Evolutionary conservation across 2,888 invertebrate species (phyloP), one percentile per base, ranked within the genome.

Genomic region (Orgyia antiqua): DNA sequence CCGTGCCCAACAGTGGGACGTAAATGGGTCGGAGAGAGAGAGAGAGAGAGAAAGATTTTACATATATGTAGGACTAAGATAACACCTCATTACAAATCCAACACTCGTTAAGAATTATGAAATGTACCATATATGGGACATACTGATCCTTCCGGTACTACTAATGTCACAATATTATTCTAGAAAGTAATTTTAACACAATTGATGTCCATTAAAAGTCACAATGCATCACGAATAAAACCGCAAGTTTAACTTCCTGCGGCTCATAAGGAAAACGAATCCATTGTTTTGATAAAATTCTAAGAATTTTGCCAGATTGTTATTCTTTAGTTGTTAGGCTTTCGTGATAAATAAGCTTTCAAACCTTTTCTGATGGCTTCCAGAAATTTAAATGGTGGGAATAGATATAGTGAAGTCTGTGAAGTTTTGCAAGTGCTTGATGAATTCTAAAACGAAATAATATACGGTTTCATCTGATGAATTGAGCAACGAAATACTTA

Each of bases 271-370:
- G 52, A 45, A 55, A 55, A 58, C 39, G 35, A 26, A 29, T 35
- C 38, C 46, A 48, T 59, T 54, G 43, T 51, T 45, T 39, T 41
- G 40, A 46, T 51, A 39, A 28, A 28, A 36, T 53, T 54, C 55
- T 41, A 20, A 10, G 51, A 50, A 48, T 13, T 12, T 12, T 28
- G 37, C 37, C 34, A 54, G 28, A 46, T 36, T 29, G 35, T 36
- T 29, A 32, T 42, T 33, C 50, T 40, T 50, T 53, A 29, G 2
- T 32, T 40, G 51, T 32, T 36, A 34, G 31, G 37, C 19, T 24
- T 50, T 33, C 27, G 15, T 31, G 30, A 50, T 50, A 36, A 39
- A 33, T 30, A 27, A 25, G 29, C 28, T 31, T 24, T 33, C 24
- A 26, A 17, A 39, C 13, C 18, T 8, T 7, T 19, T 13, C 13